A percentile compares a stretch with the other conserved stretches of the same genome.
Evolutionary conservation across 35 echinoderm and acorn worm genomes (phyloP).

Genomic region (Apostichopus parvimensis): DNA sequence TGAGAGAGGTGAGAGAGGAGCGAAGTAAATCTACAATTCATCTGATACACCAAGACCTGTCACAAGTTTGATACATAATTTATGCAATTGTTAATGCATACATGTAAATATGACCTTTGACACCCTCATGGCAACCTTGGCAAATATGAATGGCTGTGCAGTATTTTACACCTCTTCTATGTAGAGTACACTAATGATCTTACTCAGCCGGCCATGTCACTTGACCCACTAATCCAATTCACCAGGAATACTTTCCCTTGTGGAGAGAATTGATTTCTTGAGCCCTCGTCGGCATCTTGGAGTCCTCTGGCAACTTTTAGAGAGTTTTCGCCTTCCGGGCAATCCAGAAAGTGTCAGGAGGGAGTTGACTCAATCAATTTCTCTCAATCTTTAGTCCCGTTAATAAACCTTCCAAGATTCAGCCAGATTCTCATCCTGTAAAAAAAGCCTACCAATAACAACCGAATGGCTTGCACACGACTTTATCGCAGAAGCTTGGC

Average conservation of each 20-base stretch:
- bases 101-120: no score
- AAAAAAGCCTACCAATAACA: neutral
- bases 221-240: slow-evolving; percentile 49
- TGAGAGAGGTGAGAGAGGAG: no score
- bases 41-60: no score
- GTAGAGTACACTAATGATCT: neutral
- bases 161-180: neutral
- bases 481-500: neutral
- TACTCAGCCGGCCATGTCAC: neutral
- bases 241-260: neutral
- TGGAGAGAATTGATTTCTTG: slow-evolving; percentile 27
- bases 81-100: no score
- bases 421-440: neutral
- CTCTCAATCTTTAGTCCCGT: neutral
- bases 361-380: slow-evolving; percentile 15
- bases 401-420: neutral
- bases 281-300: neutral
- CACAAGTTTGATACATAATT: no score
- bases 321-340: slow-evolving; percentile 7
- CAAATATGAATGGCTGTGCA: neutral
- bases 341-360: slow-evolving; percentile 23
- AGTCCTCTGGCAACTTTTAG: slow-evolving; percentile 15
- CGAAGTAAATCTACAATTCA: no score
- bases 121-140: no score
- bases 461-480: neutral